Evolutionary conservation across 2,888 invertebrate species (phyloP), one percentile per base, ranked within the genome.

Genomic region (Taphrorychus bicolor): DNA sequence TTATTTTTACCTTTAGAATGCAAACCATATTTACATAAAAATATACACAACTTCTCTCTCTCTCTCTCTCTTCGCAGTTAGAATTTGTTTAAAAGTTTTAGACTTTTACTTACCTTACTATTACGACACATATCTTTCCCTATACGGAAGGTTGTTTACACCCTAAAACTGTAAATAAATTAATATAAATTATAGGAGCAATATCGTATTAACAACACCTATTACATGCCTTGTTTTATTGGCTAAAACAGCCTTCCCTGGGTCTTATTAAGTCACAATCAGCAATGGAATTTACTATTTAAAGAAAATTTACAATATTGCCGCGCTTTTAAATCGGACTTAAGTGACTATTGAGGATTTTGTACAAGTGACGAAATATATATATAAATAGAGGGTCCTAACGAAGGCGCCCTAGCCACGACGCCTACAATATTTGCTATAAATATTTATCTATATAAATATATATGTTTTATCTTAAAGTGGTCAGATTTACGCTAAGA

Each of bases 1-100:
- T 11, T 45, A 51, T 51, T 18, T 45, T 5, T 76, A 76, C 74
- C 72, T 71, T 76, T 78, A 78, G 76, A 75, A 75, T 79, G 78
- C 76, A 78, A 40, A 45, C 16, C 71, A 81, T 82, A 81, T 80
- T 80, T 82, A 81, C 81, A 81, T 80, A 80, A 80, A 54, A 81
- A 81, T 81, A 80, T 81, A 82, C 11, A n/a, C 32, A 32, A 32
- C 32, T 32, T 32, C 32, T 32, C 32, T 32, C 11, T 32, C 32
- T 9, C 11, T 32, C 7, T 7, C 11, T 32, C 32, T n/a, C n/a
- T n/a, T n/a, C n/a, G n/a, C n/a, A n/a, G n/a, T n/a, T n/a, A n/a
- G n/a, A 32, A 32, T 32, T 32, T 32, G 9, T 32, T 32, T 32
- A 32, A 32, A 32, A 32, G 32, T 11, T 32, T 11, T 32, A 32